Evolutionary conservation across 2,113 vertebrate species (phyloP).

Genomic region (Helogale parvula): DNA sequence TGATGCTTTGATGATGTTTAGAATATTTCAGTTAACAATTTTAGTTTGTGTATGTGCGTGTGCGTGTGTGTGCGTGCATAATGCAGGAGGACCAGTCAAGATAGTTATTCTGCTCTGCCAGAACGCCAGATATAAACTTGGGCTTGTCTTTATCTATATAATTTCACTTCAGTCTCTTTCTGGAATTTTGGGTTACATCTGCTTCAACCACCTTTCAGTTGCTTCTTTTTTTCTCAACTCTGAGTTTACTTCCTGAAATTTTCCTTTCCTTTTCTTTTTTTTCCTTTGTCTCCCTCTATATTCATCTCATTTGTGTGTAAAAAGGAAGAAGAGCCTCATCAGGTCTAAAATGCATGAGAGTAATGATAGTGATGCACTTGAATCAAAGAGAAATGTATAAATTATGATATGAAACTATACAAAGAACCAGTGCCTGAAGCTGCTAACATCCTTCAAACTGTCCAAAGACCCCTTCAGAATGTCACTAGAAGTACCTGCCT

Average conservation of each 20-base stretch:
- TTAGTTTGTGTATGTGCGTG: neutral
- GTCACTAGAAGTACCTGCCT: conserved; percentile 3
- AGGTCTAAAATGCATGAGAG: conserved; percentile 21
- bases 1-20: neutral
- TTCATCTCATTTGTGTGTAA: conserved; percentile 21
- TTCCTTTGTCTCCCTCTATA: neutral
- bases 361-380: conserved; percentile 1
- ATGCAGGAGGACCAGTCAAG: neutral
- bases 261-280: neutral
- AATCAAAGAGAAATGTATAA: conserved; percentile 47
- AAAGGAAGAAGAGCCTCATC: neutral
- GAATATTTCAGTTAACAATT: neutral
- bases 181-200: neutral
- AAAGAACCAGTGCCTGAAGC: neutral
- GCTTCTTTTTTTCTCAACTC: neutral
- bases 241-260: neutral
- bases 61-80: neutral
- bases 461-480: conserved; percentile 30
- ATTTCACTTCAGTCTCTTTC: conserved; percentile 15
- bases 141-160: neutral
- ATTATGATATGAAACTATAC: conserved; percentile 34
- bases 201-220: conserved; percentile 30
- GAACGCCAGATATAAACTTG: neutral
- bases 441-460: conserved; percentile 39
- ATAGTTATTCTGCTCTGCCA: neutral